Conservation (phyloP, 2,113 vertebrate species). For the Penelope pileata region DNA sequence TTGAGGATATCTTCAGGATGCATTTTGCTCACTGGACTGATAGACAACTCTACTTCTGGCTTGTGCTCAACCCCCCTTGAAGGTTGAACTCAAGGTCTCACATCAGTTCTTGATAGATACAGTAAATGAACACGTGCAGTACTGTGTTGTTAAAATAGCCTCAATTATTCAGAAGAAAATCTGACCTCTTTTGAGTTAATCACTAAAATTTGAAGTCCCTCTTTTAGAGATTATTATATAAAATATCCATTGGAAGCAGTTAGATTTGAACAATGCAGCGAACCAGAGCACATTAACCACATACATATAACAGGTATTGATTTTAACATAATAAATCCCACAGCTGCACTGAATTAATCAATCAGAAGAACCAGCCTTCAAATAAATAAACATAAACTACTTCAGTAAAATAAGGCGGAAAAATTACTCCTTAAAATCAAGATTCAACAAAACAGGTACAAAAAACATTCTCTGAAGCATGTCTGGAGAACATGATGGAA, state of each 20-base stretch:
- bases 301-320: constrained; percentile 26
- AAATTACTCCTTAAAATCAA: background rate
- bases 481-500: background rate
- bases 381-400: constrained; percentile 1
- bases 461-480: background rate
- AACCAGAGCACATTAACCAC: constrained; percentile 19
- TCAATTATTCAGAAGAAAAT: background rate
- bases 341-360: background rate
- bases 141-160: background rate
- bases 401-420: background rate
- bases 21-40: background rate
- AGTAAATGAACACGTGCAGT: background rate
- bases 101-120: background rate
- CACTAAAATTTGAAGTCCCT: constrained; percentile 2
- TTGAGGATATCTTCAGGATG: background rate
- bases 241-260: constrained; percentile 2
- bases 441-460: background rate
- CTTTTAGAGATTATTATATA: background rate
- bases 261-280: constrained; percentile 35
- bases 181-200: background rate
- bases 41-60: background rate
- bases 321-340: constrained; percentile 15
- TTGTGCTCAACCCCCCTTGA: background rate
- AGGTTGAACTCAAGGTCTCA: background rate
- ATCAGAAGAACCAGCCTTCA: background rate